Evolutionary conservation across 2,797 vertebrate genomes (phyloP), one percentile per base, ranked within the genome.

Genomic region (Channallabes apus): DNA sequence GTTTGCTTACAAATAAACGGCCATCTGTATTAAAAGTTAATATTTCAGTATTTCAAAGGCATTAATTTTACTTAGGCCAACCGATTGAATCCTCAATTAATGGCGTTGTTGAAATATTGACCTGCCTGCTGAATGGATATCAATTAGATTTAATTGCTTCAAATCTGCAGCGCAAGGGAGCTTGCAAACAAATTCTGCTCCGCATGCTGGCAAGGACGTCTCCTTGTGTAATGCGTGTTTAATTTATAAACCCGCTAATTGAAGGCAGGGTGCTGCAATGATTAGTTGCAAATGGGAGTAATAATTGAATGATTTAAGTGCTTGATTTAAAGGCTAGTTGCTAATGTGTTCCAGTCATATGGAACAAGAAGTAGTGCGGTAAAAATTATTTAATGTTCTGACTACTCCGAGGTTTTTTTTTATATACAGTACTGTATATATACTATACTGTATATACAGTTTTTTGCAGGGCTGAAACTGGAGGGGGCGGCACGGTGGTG

Each of bases 171-270:
- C 54, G 29, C 65, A 35, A 32, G 76, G 56, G 32, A 73, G 59
- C 58, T 32, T n/a, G 41, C 46, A 58, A 71, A 64, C 51, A 59
- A 54, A 41, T 88, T 90, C 85, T 62, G 76, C 80, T 89, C 90
- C 88, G 84, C 89, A 85, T 64, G 75, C 81, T 79, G 82, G 68
- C 71, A 82, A 71, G 51, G 51, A 73, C 41, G 51, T 73, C 85
- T 83, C 29, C 24, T 29, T 54, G 24, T 83, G 82, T 86, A 80
- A 65, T 51, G 46, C 82, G 75, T 86, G 81, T 75, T 83, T 86
- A 75, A 86, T 88, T 88, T 76, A 85, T 83, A 81, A 80, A 81
- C 81, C 71, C 79, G 79, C 72, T 83, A 86, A 83, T 86, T 83
- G 78, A 85, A 88, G 82, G 77, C 71, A 71, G 29, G 54, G 64